These are phyloP conservation scores for Poeciliopsis presidionis DNA, from an alignment of 2,797 vertebrate species.

Conservation along the genomic window DNA sequence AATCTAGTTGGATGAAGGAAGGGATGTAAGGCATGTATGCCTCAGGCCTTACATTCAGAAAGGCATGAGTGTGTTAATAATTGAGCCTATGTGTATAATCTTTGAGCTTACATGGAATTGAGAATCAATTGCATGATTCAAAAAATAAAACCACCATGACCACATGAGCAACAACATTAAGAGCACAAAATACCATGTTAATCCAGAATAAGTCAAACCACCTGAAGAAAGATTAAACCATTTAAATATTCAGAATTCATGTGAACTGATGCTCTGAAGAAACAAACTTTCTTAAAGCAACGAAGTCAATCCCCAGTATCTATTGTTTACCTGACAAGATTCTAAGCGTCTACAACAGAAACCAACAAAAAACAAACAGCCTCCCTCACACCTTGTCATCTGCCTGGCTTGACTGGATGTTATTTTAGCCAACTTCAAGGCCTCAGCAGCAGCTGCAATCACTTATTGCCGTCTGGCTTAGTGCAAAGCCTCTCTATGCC, in stretches of 20 bases:
- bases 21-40: neutral
- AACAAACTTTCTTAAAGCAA: conserved; percentile 14
- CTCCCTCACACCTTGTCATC: conserved; percentile 79
- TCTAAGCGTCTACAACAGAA: conserved; percentile 60
- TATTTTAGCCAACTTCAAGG: conserved; percentile 85
- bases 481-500: conserved; percentile 70
- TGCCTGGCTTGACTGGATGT: conserved; percentile 80
- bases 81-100: neutral
- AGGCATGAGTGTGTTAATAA: neutral
- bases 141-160: neutral
- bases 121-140: neutral
- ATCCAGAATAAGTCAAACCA: neutral
- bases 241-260: neutral
- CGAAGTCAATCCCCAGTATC: conserved; percentile 3
- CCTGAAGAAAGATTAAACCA: neutral
- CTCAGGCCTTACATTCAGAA: neutral
- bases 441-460: conserved; percentile 82
- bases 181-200: neutral
- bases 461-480: conserved; percentile 77
- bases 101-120: neutral
- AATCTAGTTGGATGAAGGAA: neutral
- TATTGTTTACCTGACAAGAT: conserved; percentile 39
- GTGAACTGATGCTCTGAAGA: neutral
- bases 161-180: neutral
- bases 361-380: conserved; percentile 68